phyloP scores from a whole-genome alignment of 2,797 vertebrate genomes.

The Nothura maculosa region DNA sequence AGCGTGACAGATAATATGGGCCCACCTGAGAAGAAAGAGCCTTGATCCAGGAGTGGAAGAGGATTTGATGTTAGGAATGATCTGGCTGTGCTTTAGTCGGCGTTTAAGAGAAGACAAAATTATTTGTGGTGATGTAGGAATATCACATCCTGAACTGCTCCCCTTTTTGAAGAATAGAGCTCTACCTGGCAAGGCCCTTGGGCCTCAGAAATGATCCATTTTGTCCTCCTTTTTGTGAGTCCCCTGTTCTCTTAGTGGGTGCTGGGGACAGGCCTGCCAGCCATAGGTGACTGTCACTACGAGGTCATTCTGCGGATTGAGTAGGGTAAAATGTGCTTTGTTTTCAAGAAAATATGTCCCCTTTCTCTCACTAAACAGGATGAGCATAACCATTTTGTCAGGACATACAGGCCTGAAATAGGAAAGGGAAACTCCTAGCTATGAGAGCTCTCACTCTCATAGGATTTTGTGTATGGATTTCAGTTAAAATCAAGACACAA shows the following conservation, averaged over 20 bases:
- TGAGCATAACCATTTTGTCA: background rate
- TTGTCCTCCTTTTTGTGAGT: background rate
- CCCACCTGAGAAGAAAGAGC: background rate
- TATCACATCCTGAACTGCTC: background rate
- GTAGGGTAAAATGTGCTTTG: background rate
- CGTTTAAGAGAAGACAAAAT: background rate
- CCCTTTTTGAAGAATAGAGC: background rate
- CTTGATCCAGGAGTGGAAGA: background rate
- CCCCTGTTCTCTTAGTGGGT: background rate
- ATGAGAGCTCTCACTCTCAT: background rate
- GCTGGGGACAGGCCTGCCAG: background rate
- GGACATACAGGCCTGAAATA: constrained; percentile 27
- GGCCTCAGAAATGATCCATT: background rate
- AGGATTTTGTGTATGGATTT: background rate
- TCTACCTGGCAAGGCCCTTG: background rate
- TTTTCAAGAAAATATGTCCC: constrained; percentile 30
- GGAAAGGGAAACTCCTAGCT: accelerated
- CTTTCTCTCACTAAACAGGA: constrained; percentile 36
- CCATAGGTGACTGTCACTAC: background rate
- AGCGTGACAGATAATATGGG: accelerated
- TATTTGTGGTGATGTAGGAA: background rate
- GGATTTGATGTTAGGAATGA: background rate
- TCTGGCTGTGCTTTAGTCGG: background rate
- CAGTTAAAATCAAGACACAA: background rate
- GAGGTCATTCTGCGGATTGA: background rate